phyloP scores from a whole-genome alignment of 2,797 vertebrate genomes.

The Lacerta viridis region DNA sequence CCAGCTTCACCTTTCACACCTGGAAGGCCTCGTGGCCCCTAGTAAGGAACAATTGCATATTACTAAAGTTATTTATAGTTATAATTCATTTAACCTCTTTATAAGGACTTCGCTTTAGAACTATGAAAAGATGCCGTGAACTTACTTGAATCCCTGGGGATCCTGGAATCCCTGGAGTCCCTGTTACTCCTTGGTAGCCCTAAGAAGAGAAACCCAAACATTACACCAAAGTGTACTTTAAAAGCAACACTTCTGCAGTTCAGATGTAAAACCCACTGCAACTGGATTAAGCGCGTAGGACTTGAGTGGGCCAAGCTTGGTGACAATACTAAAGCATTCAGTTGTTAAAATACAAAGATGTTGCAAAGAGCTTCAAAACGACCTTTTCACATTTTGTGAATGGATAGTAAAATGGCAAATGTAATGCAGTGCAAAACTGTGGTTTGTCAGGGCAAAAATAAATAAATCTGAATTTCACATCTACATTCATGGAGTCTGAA shows the following conservation, averaged over 20 bases:
- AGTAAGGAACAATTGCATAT: constrained; percentile 53
- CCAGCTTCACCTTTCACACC: constrained; percentile 93
- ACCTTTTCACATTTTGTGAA: too few relatives aligned
- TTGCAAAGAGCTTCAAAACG: too few relatives aligned
- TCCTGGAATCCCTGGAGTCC: constrained; percentile 88
- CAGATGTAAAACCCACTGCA: neutral
- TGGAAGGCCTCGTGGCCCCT: constrained; percentile 89
- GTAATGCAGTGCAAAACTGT: too few relatives aligned
- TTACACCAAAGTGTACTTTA: neutral
- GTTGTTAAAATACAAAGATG: too few relatives aligned
- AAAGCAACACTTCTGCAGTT: neutral
- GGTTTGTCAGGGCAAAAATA: too few relatives aligned
- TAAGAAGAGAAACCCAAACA: constrained; percentile 72
- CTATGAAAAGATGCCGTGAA: constrained; percentile 22
- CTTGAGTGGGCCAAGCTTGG: neutral
- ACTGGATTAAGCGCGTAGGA: neutral
- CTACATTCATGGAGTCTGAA: too few relatives aligned
- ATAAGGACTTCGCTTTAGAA: neutral
- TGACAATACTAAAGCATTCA: too few relatives aligned
- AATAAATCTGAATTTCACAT: too few relatives aligned
- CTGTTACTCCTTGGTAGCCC: constrained; percentile 89
- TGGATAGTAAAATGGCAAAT: too few relatives aligned
- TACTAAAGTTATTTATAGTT: constrained; percentile 25
- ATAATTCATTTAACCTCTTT: neutral
- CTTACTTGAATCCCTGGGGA: constrained; percentile 88